phyloP scores from a whole-genome alignment of 2,113 vertebrate genomes.

The Bostrychus sinensis region DNA sequence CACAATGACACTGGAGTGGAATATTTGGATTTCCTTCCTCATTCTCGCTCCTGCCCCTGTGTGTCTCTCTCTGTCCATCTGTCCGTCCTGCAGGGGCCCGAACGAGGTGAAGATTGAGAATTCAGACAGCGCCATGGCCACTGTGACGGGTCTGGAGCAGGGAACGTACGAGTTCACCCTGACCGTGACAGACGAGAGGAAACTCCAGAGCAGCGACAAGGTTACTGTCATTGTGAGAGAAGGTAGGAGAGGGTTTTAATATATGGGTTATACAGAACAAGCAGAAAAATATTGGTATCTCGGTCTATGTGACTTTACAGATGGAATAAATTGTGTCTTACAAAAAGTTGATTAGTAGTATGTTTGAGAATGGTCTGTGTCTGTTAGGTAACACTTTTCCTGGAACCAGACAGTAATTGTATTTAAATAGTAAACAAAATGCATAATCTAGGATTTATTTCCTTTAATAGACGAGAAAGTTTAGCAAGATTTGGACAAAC shows the following conservation, averaged over 20 bases:
- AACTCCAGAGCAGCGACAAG: slow-evolving; percentile 85
- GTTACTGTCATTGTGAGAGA: slow-evolving; percentile 94
- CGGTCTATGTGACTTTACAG: no score
- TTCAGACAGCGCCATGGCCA: slow-evolving; percentile 86
- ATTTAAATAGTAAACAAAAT: no score
- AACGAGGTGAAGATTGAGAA: slow-evolving; percentile 92
- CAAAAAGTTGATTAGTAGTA: no score
- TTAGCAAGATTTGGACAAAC: no score
- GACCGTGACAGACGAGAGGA: slow-evolving; percentile 92
- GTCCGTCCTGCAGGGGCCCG: slow-evolving; percentile 85
- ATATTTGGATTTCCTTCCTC: not conserved
- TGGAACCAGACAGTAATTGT: no score
- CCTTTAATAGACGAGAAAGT: no score
- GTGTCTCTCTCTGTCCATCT: not conserved
- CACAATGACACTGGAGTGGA: not conserved
- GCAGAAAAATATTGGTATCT: no score
- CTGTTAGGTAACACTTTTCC: no score
- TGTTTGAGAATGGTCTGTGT: no score
- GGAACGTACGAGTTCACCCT: slow-evolving; percentile 91
- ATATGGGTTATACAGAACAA: not conserved
- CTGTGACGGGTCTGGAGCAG: slow-evolving; percentile 90
- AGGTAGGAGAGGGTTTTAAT: slow-evolving; percentile 73
- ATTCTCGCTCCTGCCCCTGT: not conserved
- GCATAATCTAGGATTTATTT: no score
- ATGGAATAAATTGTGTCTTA: no score